Conservation (phyloP, 2,888 invertebrate species). For the Archips crataeganus region DNA sequence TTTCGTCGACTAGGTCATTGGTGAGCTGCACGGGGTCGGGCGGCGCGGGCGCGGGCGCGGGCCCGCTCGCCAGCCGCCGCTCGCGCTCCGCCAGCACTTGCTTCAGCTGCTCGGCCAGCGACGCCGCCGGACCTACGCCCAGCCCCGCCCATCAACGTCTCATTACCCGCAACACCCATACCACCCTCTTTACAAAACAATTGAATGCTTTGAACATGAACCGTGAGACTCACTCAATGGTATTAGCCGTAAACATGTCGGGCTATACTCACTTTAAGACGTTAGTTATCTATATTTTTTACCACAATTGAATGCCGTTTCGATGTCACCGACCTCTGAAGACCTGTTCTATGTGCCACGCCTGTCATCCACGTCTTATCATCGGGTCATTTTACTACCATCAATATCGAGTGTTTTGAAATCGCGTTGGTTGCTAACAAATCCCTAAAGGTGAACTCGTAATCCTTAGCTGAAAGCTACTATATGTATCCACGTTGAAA, state of each 20-base stretch:
- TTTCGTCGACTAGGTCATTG: constrained; percentile 94
- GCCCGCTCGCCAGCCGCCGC: constrained; percentile 87
- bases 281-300: too few species aligned
- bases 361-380: neutral
- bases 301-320: neutral
- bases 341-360: neutral
- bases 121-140: constrained; percentile 89
- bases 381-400: too few species aligned
- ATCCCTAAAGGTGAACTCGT: neutral
- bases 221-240: too few species aligned
- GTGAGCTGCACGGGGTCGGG: constrained; percentile 90
- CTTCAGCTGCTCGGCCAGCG: constrained; percentile 94
- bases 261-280: too few species aligned
- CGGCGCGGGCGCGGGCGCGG: constrained; percentile 56
- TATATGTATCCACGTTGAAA: neutral
- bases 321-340: neutral
- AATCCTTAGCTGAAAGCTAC: neutral
- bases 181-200: too few species aligned
- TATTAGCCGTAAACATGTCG: too few species aligned
- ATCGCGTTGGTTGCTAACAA: neutral
- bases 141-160: constrained; percentile 25
- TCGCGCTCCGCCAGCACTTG: constrained; percentile 95
- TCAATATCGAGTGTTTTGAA: neutral
- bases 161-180: neutral
- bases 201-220: neutral